Evolutionary conservation across 2,888 invertebrate species (phyloP).

Genomic region (Melolontha melolontha): DNA sequence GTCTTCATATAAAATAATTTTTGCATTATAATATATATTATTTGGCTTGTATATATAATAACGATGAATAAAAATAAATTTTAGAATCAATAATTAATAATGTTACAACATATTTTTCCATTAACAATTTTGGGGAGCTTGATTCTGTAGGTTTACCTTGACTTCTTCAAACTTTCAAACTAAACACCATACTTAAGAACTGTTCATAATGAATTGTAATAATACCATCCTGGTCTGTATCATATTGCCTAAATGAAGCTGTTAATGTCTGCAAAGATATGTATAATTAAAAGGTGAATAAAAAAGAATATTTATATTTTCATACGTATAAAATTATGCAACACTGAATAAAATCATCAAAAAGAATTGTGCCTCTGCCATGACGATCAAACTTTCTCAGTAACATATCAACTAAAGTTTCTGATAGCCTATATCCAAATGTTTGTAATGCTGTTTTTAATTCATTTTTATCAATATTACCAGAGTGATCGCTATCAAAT

Average conservation of each 20-base stretch:
- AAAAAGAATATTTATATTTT: constrained; percentile 52
- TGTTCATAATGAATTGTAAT: constrained; percentile 97
- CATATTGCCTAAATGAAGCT: constrained; percentile 86
- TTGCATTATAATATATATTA: too few relatives aligned
- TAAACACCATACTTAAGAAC: constrained; percentile 92
- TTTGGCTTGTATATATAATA: too few relatives aligned
- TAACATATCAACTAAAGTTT: constrained; percentile 82
- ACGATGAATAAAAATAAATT: too few relatives aligned
- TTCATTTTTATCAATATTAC: constrained; percentile 92
- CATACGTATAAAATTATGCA: constrained; percentile 93
- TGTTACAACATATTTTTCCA: too few relatives aligned
- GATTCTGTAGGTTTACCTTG: too few relatives aligned
- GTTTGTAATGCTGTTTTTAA: constrained; percentile 89
- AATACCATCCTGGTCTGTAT: constrained; percentile 94
- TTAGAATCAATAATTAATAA: too few relatives aligned
- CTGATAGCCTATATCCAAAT: constrained; percentile 91
- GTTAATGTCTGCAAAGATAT: constrained; percentile 84
- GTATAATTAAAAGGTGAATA: constrained; percentile 6
- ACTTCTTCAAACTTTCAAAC: constrained; percentile 74
- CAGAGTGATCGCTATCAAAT: constrained; percentile 92
- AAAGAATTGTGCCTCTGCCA: constrained; percentile 90
- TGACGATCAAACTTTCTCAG: constrained; percentile 94
- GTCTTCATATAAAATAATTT: too few relatives aligned
- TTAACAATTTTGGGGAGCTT: too few relatives aligned
- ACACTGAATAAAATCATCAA: constrained; percentile 99